Conservation (phyloP, 2,113 vertebrate species). For the Platanista minor region DNA sequence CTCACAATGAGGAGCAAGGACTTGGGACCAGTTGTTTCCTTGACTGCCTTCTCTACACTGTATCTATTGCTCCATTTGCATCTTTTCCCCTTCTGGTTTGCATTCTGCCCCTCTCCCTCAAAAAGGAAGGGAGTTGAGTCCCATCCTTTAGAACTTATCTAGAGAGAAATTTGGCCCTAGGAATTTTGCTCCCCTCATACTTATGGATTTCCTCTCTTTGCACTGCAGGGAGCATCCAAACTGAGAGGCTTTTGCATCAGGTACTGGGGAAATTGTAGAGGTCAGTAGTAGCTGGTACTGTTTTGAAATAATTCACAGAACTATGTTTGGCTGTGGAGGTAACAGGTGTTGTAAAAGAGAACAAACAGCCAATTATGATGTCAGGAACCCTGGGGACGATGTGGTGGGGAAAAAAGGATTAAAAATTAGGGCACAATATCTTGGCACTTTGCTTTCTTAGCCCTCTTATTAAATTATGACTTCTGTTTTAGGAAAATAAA, state of each 20-base stretch:
- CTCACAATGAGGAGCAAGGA: neutral
- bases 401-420: neutral
- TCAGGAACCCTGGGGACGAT: neutral
- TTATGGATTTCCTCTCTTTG: neutral
- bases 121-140: neutral
- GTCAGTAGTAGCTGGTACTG: neutral
- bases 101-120: neutral
- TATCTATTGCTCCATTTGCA: neutral
- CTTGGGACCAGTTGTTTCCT: neutral
- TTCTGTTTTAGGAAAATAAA: constrained; percentile 58
- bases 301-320: constrained; percentile 40
- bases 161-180: neutral
- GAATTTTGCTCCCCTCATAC: neutral
- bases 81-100: neutral
- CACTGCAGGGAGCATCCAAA: neutral
- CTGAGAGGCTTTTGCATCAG: neutral
- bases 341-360: constrained; percentile 45
- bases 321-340: neutral
- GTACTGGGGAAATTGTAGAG: neutral
- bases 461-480: constrained; percentile 51
- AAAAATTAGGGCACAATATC: neutral
- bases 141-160: neutral
- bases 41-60: neutral
- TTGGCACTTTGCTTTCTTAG: constrained; percentile 44
- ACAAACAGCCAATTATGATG: constrained; percentile 18